Percentiles rank a stretch among this genome's conserved stretches.
These are phyloP conservation scores for Phallusia fumigata DNA, from an alignment of 23 tunicate species.

Conservation along the genomic window DNA sequence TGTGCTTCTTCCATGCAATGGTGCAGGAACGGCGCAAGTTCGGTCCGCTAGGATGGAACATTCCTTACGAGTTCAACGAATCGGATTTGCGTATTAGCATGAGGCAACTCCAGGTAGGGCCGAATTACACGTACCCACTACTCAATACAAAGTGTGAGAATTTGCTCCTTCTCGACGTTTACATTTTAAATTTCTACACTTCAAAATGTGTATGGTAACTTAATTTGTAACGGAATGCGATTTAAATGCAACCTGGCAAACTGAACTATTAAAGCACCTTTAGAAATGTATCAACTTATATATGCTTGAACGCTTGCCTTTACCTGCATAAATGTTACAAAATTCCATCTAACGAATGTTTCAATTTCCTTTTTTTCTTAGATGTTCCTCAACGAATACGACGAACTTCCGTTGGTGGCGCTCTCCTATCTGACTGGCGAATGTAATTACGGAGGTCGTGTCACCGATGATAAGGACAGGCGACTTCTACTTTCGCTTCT, in stretches of 20 bases:
- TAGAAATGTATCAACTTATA: no score
- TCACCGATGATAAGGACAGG: slow-evolving; percentile 97
- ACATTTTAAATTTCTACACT: no score
- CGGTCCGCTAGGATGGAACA: slow-evolving; percentile 97
- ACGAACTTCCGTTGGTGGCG: slow-evolving; percentile 86
- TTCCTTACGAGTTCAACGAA: slow-evolving; percentile 97
- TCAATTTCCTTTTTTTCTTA: neutral
- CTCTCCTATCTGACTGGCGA: slow-evolving; percentile 91
- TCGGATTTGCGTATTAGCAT: slow-evolving; percentile 97
- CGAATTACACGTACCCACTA: no score
- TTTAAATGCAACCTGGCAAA: no score
- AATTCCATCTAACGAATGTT: neutral
- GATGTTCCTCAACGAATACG: slow-evolving; percentile 98
- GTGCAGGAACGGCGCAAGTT: slow-evolving; percentile 95
- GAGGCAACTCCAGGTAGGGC: slow-evolving; percentile 88
- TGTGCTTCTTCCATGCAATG: slow-evolving; percentile 98
- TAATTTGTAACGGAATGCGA: no score
- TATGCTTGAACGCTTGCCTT: no score
- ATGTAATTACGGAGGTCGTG: slow-evolving; percentile 97
- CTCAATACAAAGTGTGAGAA: no score
- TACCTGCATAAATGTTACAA: neutral
- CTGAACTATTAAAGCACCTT: no score
- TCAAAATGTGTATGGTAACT: no score
- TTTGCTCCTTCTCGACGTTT: no score
- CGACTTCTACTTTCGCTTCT: slow-evolving; percentile 77